Conservation (phyloP, 2,797 vertebrate species). For the Furcifer pardalis region DNA sequence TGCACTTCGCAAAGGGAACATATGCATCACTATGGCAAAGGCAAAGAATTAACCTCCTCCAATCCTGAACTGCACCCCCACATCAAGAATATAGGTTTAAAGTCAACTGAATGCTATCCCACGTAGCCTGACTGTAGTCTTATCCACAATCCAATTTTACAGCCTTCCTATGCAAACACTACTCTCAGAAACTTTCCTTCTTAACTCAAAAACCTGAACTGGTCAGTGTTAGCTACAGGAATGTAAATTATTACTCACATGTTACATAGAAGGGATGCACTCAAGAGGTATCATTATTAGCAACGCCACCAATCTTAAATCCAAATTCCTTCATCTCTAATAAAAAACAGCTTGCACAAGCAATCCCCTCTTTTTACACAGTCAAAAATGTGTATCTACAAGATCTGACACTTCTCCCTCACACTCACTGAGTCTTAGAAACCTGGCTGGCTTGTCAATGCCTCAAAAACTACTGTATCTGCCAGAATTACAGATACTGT, state of each 20-base stretch:
- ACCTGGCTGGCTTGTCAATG: neutral
- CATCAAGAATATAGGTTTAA: neutral
- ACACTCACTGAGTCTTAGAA: neutral
- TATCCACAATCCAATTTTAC: no score
- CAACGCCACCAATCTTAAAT: neutral
- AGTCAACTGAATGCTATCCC: neutral
- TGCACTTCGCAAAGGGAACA: neutral
- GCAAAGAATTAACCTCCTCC: neutral
- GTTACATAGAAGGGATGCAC: neutral
- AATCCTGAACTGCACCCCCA: neutral
- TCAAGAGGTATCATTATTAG: neutral
- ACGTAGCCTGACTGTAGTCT: neutral
- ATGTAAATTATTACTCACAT: neutral
- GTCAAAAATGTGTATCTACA: neutral
- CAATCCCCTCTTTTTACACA: neutral
- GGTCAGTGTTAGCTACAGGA: neutral
- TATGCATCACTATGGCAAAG: neutral
- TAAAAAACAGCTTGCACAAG: neutral
- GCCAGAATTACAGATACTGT: neutral
- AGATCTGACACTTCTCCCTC: neutral
- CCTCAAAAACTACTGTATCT: neutral
- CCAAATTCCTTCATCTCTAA: neutral
- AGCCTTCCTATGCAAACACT: neutral
- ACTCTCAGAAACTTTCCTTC: neutral
- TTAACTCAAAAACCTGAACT: neutral